Base-by-base conservation (phyloP, 1,140 invertebrate genomes). In the Campoletis sonorensis region DNA sequence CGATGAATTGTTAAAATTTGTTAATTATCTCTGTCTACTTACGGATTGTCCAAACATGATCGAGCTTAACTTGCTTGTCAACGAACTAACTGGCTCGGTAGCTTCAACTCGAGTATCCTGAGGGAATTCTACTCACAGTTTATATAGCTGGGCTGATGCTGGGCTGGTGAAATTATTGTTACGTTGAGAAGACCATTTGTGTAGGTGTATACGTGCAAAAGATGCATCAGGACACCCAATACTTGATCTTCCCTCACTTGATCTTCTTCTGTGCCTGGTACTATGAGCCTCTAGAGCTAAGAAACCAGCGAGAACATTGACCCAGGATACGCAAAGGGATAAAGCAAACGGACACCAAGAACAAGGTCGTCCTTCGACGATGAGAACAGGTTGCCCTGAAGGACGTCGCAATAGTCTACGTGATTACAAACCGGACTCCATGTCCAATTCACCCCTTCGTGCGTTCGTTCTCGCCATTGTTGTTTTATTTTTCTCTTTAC, bases 361-460 rank as follows among this genome's bases (percentile, higher is more conserved):
- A 15, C 30, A 21, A 23, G 67, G 30, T 1, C 16, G 67, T 70
- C 67, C 67, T 70, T 70, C 67, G 68, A 70, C 61, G 79, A 51
- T 75, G 33, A 75, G 79, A 81, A 49, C 70, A 81, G 79, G 71
- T 70, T 70, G 67, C 13, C 21, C 51, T 49, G 49, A 54, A 26
- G 79, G 23, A 40, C 21, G n/a, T 23, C 13, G 67, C 49, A 81
- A 8, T 8, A 72, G 73, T 54, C 71, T 54, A 37, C 33, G 79
- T 40, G 37, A 30, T 72, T 51, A 26, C 23, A 81, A 72, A 72
- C 70, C 79, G 51, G 68, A 71, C 79, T 45, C 0, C 18, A 64
- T 13, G 26, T 27, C 18, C 67, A 30, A 70, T 33, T 1, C 30
- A 70, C 67, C 67, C 67, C 30, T 70, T 37, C 27, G 27, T 33